Base-by-base conservation (phyloP, 2,113 vertebrate species). In the Gadus chalcogrammus region DNA sequence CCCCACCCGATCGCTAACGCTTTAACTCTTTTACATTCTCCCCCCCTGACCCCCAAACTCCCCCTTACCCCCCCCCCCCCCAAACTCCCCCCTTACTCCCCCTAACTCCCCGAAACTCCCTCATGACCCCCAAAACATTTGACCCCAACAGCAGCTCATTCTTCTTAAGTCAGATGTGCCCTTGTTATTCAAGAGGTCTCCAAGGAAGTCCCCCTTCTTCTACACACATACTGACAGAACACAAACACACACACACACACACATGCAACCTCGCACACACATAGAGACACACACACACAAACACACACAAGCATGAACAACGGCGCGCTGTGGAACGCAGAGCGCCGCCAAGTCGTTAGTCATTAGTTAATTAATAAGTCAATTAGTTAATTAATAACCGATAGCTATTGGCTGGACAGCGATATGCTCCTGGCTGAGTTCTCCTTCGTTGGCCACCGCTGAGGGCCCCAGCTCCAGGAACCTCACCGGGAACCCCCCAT, bases 181-280 rank as follows among this genome's bases (percentile, higher is more conserved):
- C 92, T 93, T 93, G 92, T 91, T 82, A 72, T 76, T 85, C 92
- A 93, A 93, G 92, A 93, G 91, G 91, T 91, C 89, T 85, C 86
- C 81, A 65, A 80, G 59, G 85, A 88, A 84, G 86, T 93, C 91
- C 92, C 92, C 92, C 92, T 93, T 93, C 90, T 93, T 93, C 92
- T 93, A 87, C 91, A 93, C 92, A 92, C 91, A 70, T 71, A 81
- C 35, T 80, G 75, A 87, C 74, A 78, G 77, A 77, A 81, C 63
- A 70, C 82, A 48, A 6, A 48, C 42, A 48, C 42, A 48, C 42
- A 48, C 42, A 48, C 42, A 48, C 42, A 22, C 42, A 48, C 42
- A 48, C 3, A n/a, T n/a, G 11, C 1, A 48, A 2, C 42, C 6
- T 35, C 31, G 31, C 42, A 48, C 42, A 48, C 42, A 48, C 42